Evolutionary conservation across 2,888 invertebrate genomes (phyloP), one percentile per base, ranked within the genome.

Genomic region (Belgica antarctica): DNA sequence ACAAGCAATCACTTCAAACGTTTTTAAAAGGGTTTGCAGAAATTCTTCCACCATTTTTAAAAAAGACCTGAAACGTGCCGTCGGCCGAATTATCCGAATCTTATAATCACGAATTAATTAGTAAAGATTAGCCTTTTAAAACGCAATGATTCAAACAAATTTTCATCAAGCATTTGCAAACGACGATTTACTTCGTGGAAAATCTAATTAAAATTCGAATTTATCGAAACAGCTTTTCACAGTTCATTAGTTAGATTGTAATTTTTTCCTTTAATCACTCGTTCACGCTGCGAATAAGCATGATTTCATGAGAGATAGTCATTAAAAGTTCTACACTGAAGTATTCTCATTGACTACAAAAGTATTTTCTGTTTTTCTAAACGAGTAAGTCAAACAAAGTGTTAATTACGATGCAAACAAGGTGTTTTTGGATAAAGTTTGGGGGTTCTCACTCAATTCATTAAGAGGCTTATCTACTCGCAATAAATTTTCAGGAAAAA

Each of bases 191-290:
- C n/a, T n/a, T n/a, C n/a, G n/a, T n/a, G n/a, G n/a, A n/a, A n/a
- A n/a, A n/a, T n/a, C n/a, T n/a, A 41, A 41, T 41, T 41, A n/a
- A 41, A 41, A 41, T n/a, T 41, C 41, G 12, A 41, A 41, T 41
- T n/a, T n/a, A 41, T 41, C 41, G 41, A 41, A 41, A 41, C 41
- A 15, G 2, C 15, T 41, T 41, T 41, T 41, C n/a, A 41, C n/a
- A n/a, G n/a, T n/a, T n/a, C n/a, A 31, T 31, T 10, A 31, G 31
- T 12, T 41, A n/a, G 41, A 15, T 41, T 41, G 41, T 34, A 34
- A 34, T 34, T 8, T 8, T 34, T 34, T 34, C 12, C 34, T n/a
- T n/a, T 41, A 41, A 41, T 41, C 41, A 41, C 41, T 41, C 15
- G 41, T 41, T 41, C 7, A 34, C 34, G 34, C 7, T n/a, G 41